Percentiles rank a stretch among this genome's conserved stretches.
These are phyloP conservation scores for Eufriesea mexicana DNA, from an alignment of 1,140 invertebrate genomes.

Conservation along the genomic window DNA sequence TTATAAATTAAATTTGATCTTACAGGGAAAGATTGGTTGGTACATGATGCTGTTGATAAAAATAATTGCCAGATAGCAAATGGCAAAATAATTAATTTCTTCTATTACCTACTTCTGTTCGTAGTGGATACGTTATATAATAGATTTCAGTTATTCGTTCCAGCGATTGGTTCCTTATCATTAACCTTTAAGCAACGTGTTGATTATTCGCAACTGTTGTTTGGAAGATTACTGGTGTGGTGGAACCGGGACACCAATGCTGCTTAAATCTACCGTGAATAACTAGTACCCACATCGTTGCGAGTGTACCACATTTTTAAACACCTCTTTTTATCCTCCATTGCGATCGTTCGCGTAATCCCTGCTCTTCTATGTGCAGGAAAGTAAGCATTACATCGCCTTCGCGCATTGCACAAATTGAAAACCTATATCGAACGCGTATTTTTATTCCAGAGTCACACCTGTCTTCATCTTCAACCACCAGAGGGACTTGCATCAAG, in stretches of 20 bases:
- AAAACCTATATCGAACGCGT: neutral
- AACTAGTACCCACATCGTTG: neutral
- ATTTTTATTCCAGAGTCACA: neutral
- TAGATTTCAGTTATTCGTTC: neutral
- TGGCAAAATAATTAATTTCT: too few relatives aligned
- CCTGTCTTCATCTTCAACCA: neutral
- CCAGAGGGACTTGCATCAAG: neutral
- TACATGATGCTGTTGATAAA: too few relatives aligned
- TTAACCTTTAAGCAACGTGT: neutral
- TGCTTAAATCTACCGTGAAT: constrained; percentile 19
- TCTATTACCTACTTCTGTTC: neutral
- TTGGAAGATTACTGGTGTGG: neutral
- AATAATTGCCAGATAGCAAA: too few relatives aligned
- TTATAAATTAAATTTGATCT: too few relatives aligned
- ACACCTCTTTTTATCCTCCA: neutral
- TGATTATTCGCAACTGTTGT: constrained; percentile 7
- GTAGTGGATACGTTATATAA: neutral
- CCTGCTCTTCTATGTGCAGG: neutral
- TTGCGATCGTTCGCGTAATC: neutral
- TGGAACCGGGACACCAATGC: neutral
- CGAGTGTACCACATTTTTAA: neutral
- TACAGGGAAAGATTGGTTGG: too few relatives aligned
- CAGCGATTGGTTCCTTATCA: neutral
- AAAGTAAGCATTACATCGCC: neutral
- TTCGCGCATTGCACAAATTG: neutral